phyloP scores from a whole-genome alignment of 1,140 invertebrate genomes.

The Atta texana region DNA sequence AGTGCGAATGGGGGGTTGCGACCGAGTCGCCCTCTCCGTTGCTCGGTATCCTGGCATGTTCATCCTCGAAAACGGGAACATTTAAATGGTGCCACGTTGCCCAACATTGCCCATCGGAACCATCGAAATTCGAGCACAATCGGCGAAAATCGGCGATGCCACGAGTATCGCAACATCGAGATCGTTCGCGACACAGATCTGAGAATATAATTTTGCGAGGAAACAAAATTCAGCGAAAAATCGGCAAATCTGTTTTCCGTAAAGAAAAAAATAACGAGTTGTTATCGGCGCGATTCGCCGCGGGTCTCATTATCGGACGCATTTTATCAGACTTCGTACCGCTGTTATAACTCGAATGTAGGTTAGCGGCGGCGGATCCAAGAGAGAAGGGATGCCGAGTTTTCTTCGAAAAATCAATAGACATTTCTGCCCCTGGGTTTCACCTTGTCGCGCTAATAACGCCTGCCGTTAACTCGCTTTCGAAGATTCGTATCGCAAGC shows the following conservation, averaged over 20 bases:
- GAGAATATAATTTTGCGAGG: background rate
- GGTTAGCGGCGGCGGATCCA: constrained; percentile 61
- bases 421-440: constrained; percentile 63
- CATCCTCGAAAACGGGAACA: constrained; percentile 76
- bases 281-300: constrained; percentile 9
- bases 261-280: background rate
- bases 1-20: constrained; percentile 72
- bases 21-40: constrained; percentile 74
- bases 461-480: constrained; percentile 45
- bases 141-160: background rate
- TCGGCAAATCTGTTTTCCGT: background rate
- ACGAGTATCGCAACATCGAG: background rate
- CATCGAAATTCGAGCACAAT: constrained; percentile 40
- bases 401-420: constrained; percentile 66
- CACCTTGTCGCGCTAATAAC: constrained; percentile 62
- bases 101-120: background rate
- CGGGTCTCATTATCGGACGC: constrained; percentile 56
- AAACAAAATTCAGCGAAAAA: background rate
- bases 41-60: constrained; percentile 69
- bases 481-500: constrained; percentile 44
- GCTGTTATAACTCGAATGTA: constrained; percentile 61
- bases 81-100: constrained; percentile 42
- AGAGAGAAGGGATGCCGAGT: constrained; percentile 64
- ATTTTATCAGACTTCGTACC: constrained; percentile 62
- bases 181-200: background rate